These are phyloP conservation scores for Drosophila barbarae DNA, from an alignment of 2,888 invertebrate genomes.

Conservation along the genomic window DNA sequence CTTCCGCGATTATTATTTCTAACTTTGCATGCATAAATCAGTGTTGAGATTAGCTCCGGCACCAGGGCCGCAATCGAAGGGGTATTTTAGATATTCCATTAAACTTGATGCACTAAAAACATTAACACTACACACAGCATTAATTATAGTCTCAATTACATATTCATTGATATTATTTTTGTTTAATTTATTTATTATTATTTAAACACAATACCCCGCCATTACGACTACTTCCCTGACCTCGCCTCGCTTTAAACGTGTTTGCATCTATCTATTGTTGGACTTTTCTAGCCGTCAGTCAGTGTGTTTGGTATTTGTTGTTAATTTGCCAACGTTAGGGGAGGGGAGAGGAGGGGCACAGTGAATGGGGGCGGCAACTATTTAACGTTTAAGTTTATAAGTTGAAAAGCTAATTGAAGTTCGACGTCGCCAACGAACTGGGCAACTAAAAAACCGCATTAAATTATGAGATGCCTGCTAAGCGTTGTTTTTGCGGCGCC, in stretches of 20 bases:
- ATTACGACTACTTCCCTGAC: not conserved
- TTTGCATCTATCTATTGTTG: slow-evolving; percentile 50
- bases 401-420: slow-evolving; percentile 69
- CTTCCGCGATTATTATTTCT: slow-evolving; percentile 43
- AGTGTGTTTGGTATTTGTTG: slow-evolving; percentile 46
- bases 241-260: slow-evolving; percentile 47
- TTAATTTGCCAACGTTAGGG: slow-evolving; percentile 28
- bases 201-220: not conserved
- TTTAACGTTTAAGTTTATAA: slow-evolving; percentile 70
- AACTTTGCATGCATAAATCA: slow-evolving; percentile 61
- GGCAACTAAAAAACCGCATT: slow-evolving; percentile 23
- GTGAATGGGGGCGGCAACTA: slow-evolving; percentile 34
- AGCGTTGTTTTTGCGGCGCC: slow-evolving; percentile 36
- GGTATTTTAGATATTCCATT: slow-evolving; percentile 1
- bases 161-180: not conserved
- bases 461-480: slow-evolving; percentile 30
- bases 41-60: slow-evolving; percentile 27
- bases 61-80: slow-evolving; percentile 9
- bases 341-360: not conserved
- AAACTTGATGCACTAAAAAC: no score
- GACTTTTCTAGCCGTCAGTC: slow-evolving; percentile 48
- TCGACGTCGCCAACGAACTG: slow-evolving; percentile 46
- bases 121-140: not conserved
- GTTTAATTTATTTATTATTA: not conserved
- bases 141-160: not conserved